Conservation (phyloP, 2,888 invertebrate species). For the Eupeodes latifasciatus region DNA sequence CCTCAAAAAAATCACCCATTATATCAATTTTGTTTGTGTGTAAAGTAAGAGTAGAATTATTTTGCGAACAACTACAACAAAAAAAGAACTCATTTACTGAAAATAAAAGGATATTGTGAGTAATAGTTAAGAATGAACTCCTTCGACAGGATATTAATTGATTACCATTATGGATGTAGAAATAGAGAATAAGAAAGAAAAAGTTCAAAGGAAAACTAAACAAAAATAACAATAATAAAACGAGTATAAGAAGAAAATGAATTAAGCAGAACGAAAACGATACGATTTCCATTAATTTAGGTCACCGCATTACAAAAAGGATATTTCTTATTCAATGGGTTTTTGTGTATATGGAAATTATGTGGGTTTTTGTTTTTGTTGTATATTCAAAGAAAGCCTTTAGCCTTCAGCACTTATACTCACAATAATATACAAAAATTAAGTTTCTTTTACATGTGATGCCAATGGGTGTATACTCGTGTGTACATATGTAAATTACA, state of each 20-base stretch:
- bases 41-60: too few species aligned
- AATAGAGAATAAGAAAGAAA: background rate
- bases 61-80: too few species aligned
- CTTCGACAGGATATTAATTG: slow-evolving; percentile 37
- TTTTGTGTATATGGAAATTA: background rate
- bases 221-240: background rate
- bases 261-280: slow-evolving; percentile 1
- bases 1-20: too few species aligned
- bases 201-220: background rate
- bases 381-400: too few species aligned
- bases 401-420: too few species aligned
- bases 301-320: background rate
- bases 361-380: background rate
- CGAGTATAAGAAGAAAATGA: background rate
- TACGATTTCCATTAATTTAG: background rate
- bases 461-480: too few species aligned
- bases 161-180: background rate
- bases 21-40: too few species aligned
- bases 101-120: slow-evolving; percentile 3
- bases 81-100: background rate
- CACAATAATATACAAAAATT: too few species aligned
- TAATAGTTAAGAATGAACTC: slow-evolving; percentile 11
- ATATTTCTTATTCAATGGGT: background rate
- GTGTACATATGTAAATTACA: too few species aligned
- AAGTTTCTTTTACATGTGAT: too few species aligned